Conservation (phyloP, 2,113 vertebrate genomes). For the Pomatorhinus ruficollis region DNA sequence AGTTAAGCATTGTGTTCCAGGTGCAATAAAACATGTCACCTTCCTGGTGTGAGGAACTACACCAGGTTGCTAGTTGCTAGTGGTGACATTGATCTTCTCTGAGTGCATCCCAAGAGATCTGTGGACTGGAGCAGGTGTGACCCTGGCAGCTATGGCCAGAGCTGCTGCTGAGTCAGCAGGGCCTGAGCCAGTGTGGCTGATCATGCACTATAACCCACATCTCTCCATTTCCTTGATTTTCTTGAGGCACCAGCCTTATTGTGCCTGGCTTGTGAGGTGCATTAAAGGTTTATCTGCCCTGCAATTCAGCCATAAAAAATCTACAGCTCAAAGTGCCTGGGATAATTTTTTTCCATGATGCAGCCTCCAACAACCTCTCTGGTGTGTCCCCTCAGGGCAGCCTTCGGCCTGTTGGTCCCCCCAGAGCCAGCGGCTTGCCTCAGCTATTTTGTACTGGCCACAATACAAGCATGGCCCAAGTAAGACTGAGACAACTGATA, state of each 20-base stretch:
- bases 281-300: neutral
- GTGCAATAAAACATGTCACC: neutral
- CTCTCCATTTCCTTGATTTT: neutral
- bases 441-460: neutral
- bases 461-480: neutral
- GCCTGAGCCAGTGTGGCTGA: accelerated
- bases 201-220: accelerated
- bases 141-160: neutral
- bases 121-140: neutral
- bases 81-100: neutral
- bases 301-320: neutral
- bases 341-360: neutral
- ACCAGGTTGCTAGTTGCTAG: neutral
- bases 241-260: neutral
- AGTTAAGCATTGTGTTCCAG: neutral
- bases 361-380: accelerated
- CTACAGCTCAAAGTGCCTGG: neutral
- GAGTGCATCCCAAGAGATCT: neutral
- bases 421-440: neutral
- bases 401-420: accelerated
- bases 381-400: accelerated
- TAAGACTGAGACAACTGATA: neutral
- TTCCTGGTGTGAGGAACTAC: neutral
- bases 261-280: neutral
- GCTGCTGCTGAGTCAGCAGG: neutral